Evolutionary conservation across 2,888 invertebrate genomes (phyloP).

Genomic region (Caenorhabditis sp.): DNA sequence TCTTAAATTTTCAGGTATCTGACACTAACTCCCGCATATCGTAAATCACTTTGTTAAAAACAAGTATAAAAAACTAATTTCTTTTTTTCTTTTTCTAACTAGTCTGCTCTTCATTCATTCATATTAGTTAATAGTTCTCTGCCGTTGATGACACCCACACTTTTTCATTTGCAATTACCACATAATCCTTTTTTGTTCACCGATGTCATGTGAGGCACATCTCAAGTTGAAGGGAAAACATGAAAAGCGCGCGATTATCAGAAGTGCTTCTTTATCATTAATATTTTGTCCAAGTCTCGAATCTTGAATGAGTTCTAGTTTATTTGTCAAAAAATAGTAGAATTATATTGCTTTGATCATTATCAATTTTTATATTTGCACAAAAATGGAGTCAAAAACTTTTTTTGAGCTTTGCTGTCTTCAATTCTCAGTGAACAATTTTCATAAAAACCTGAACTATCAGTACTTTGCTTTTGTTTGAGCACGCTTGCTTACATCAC

Average conservation of each 20-base stretch:
- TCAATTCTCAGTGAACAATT: no score
- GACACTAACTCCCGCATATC: constrained; percentile 12
- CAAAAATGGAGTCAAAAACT: no score
- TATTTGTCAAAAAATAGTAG: no score
- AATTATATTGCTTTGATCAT: no score
- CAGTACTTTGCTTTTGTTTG: neutral
- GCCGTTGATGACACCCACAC: constrained; percentile 1
- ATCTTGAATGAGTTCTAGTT: no score
- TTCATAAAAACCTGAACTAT: no score
- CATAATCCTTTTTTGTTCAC: neutral
- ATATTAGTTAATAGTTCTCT: no score
- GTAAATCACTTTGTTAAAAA: neutral
- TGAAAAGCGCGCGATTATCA: neutral
- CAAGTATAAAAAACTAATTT: neutral
- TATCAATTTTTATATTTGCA: no score
- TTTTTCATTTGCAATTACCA: neutral
- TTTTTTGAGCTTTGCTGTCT: no score
- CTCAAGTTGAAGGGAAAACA: neutral
- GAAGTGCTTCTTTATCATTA: neutral
- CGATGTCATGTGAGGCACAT: neutral
- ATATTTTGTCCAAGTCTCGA: no score
- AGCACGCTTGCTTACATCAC: neutral
- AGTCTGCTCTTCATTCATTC: neutral
- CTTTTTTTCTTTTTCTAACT: neutral
- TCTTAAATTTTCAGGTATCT: neutral